phyloP scores from a whole-genome alignment of 2,113 vertebrate genomes.

The Sturnira hondurensis region DNA sequence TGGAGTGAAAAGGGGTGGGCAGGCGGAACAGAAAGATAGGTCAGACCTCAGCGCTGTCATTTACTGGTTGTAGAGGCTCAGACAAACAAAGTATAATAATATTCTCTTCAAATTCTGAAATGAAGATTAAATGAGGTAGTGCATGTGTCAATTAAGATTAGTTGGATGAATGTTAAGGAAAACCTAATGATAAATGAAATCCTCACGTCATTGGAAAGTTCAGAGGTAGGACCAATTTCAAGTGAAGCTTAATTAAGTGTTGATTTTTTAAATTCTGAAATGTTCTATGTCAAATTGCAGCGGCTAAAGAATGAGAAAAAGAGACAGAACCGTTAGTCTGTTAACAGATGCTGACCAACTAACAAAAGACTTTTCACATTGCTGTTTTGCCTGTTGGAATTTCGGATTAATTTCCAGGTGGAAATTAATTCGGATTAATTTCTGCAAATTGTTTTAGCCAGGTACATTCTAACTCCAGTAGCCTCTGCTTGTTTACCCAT shows the following conservation, averaged over 20 bases:
- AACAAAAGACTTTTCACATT: not conserved
- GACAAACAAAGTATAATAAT: not conserved
- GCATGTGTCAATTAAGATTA: not conserved
- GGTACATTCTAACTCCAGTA: not conserved
- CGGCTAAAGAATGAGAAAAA: not conserved
- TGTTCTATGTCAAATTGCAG: not conserved
- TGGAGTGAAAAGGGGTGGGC: not conserved
- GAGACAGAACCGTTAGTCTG: not conserved
- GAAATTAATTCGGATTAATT: too few species aligned
- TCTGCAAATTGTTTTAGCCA: not conserved
- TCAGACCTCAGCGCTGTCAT: not conserved
- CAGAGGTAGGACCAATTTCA: not conserved
- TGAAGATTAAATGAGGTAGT: not conserved
- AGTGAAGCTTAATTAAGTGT: not conserved
- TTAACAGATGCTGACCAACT: not conserved
- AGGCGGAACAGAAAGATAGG: not conserved
- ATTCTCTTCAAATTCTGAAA: not conserved
- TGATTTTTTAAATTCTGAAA: not conserved
- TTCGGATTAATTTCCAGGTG: not conserved
- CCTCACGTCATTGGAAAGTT: not conserved
- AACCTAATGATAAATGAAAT: not conserved
- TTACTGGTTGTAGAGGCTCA: not conserved
- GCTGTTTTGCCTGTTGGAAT: not conserved
- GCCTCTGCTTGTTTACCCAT: too few species aligned
- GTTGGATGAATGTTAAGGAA: not conserved